These are phyloP conservation scores for Leptura quadrifasciata DNA, from an alignment of 2,888 invertebrate species.

Conservation along the genomic window DNA sequence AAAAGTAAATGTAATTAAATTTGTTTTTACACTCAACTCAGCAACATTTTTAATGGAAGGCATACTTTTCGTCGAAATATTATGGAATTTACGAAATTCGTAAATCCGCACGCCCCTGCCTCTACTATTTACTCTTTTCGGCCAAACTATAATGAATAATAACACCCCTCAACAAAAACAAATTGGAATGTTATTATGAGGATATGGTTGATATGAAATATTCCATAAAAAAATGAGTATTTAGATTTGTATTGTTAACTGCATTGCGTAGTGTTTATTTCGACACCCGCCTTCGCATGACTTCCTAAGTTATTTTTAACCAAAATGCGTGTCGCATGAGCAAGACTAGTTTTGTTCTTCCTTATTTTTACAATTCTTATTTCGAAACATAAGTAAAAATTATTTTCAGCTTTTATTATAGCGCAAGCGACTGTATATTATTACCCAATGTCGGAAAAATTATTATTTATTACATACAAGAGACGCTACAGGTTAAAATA, in stretches of 20 bases:
- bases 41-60: too few species aligned
- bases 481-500: too few species aligned
- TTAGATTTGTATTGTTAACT: not conserved
- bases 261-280: slow-evolving; percentile 19
- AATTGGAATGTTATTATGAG: not conserved
- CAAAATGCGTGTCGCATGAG: not conserved
- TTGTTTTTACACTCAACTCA: too few species aligned
- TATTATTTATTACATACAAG: not conserved
- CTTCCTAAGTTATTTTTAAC: slow-evolving; percentile 17
- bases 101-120: too few species aligned
- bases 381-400: not conserved
- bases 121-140: too few species aligned
- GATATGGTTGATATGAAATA: not conserved
- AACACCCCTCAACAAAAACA: too few species aligned
- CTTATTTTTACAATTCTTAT: not conserved
- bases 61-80: too few species aligned
- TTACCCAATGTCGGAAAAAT: not conserved
- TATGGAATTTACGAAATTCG: too few species aligned
- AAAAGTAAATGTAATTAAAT: too few species aligned
- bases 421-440: not conserved
- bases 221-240: not conserved
- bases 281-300: not conserved
- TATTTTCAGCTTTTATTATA: not conserved
- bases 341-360: not conserved
- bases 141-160: too few species aligned